phyloP scores from a whole-genome alignment of 2,888 invertebrate genomes.

The Rhagonycha lutea region DNA sequence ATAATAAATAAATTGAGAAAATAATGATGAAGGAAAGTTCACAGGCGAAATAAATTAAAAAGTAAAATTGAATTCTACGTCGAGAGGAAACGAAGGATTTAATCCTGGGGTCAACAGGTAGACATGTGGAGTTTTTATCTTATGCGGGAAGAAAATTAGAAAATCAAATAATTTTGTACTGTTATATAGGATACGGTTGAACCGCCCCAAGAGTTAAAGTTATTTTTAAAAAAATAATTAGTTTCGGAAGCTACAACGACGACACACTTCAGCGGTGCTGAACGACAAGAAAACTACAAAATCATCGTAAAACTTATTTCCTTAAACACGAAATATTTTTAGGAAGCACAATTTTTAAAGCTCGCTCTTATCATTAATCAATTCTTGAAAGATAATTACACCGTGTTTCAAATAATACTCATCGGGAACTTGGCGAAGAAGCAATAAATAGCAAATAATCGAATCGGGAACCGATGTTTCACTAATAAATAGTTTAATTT shows the following conservation, averaged over 20 bases:
- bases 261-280: constrained; percentile 18
- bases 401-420: neutral
- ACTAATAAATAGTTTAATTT: neutral
- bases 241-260: constrained; percentile 32
- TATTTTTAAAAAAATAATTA: constrained; percentile 35
- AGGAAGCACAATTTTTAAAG: neutral
- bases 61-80: too few relatives aligned
- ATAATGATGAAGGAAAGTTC: too few relatives aligned
- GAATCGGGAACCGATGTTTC: neutral
- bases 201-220: constrained; percentile 17
- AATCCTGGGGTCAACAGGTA: too few relatives aligned
- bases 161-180: neutral
- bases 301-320: neutral
- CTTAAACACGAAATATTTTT: neutral
- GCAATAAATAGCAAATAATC: neutral
- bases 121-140: too few relatives aligned
- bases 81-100: too few relatives aligned
- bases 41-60: too few relatives aligned
- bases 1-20: too few relatives aligned
- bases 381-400: neutral
- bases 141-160: neutral
- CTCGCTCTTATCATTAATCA: neutral
- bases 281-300: constrained; percentile 18
- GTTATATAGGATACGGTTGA: constrained; percentile 3
- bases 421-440: neutral